These are phyloP conservation scores for Drosophila vallismaia DNA, from an alignment of 2,888 invertebrate species.

Conservation along the genomic window DNA sequence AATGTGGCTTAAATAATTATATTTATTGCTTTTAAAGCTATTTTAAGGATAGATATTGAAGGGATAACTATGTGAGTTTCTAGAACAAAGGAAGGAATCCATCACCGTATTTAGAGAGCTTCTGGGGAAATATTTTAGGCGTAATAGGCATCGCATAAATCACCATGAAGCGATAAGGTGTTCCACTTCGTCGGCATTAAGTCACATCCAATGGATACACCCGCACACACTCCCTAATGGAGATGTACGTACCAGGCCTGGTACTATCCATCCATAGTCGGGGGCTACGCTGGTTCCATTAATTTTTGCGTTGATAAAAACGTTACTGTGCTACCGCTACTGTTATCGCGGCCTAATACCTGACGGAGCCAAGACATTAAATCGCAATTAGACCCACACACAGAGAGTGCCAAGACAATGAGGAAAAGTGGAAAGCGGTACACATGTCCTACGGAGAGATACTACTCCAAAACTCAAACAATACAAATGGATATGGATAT, in stretches of 20 bases:
- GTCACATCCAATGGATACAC: constrained; percentile 44
- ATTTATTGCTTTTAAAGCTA: too few species aligned
- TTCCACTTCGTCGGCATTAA: constrained; percentile 54
- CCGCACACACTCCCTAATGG: constrained; percentile 50
- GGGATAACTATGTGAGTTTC: too few species aligned
- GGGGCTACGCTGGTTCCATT: constrained; percentile 60
- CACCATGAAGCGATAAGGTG: constrained; percentile 63
- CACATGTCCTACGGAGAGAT: constrained; percentile 32
- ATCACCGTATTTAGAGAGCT: constrained; percentile 28
- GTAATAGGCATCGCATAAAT: constrained; percentile 70
- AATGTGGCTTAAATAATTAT: constrained; percentile 4
- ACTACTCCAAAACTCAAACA: constrained; percentile 33
- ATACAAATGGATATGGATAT: constrained; percentile 36
- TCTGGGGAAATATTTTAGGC: constrained; percentile 30
- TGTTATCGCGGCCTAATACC: constrained; percentile 58
- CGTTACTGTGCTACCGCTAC: constrained; percentile 26
- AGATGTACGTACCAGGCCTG: constrained; percentile 35
- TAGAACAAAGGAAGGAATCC: constrained; percentile 14
- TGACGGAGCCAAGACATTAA: constrained; percentile 69
- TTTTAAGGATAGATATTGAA: too few species aligned
- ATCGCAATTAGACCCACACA: constrained; percentile 73
- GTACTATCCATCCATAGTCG: constrained; percentile 14
- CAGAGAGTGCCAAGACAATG: constrained; percentile 18
- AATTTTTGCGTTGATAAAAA: constrained; percentile 60
- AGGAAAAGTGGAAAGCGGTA: constrained; percentile 21